A percentile compares a stretch with the other conserved stretches of the same genome.
Evolutionary conservation across 2,797 vertebrate species (phyloP).

Genomic region (Phalanger gymnotis): DNA sequence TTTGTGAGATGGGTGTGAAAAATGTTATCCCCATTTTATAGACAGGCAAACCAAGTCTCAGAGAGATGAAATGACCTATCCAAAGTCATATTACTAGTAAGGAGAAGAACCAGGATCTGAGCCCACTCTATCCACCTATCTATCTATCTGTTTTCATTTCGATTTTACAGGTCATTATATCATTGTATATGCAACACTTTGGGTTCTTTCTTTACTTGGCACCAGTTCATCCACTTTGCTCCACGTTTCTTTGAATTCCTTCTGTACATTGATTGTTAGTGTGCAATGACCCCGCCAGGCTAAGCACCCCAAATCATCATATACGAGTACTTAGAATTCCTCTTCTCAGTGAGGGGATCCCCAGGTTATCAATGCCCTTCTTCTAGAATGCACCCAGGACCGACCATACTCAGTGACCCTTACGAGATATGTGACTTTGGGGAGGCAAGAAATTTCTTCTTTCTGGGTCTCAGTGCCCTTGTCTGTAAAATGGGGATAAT

Average conservation of each 20-base stretch:
- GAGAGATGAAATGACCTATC: not conserved
- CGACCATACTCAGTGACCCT: not conserved
- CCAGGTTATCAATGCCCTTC: not conserved
- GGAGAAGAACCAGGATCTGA: not conserved
- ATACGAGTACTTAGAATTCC: not conserved
- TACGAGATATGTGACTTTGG: not conserved
- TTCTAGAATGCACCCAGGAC: not conserved
- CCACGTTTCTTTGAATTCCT: not conserved
- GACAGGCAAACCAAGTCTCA: not conserved
- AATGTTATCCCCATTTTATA: not conserved
- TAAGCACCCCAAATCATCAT: not conserved
- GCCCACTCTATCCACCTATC: too few species aligned
- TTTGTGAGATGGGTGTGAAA: not conserved
- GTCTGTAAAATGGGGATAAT: not conserved
- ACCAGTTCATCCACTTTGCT: not conserved
- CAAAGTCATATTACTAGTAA: not conserved
- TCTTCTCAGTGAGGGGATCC: not conserved
- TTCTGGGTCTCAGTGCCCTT: not conserved
- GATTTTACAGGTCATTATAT: not conserved
- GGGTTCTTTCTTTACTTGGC: not conserved
- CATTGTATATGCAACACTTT: not conserved
- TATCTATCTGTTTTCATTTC: not conserved
- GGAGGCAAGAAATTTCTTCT: not conserved
- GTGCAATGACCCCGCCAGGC: not conserved
- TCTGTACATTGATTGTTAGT: not conserved